phyloP scores from a whole-genome alignment of 2,888 invertebrate genomes.

The Mallateleia sp. region DNA sequence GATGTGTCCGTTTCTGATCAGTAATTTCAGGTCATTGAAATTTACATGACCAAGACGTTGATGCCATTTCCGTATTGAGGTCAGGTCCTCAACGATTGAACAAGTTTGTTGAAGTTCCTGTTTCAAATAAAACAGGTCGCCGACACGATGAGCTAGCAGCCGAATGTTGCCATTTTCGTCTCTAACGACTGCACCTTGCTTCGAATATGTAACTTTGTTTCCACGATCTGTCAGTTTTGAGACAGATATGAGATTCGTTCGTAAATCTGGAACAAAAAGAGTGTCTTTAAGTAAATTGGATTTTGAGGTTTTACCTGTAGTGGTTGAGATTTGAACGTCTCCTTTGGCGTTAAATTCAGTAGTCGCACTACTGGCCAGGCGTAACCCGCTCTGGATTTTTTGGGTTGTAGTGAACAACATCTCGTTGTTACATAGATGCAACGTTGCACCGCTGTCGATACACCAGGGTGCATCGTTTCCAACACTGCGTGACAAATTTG shows the following conservation, averaged over 20 bases:
- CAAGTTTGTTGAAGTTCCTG: neutral
- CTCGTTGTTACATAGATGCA: slow-evolving; percentile 54
- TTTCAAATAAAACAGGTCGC: slow-evolving; percentile 54
- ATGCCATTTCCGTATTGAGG: slow-evolving; percentile 13
- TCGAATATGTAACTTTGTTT: slow-evolving; percentile 53
- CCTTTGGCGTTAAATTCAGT: slow-evolving; percentile 39
- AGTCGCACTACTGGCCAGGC: slow-evolving; percentile 38
- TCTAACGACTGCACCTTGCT: slow-evolving; percentile 34
- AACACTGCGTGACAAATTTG: no score
- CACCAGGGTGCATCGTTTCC: no score
- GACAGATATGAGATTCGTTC: slow-evolving; percentile 74
- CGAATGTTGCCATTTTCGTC: slow-evolving; percentile 29
- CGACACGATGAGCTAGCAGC: slow-evolving; percentile 50
- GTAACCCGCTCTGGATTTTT: neutral
- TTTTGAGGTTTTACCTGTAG: neutral
- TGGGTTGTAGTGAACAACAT: neutral
- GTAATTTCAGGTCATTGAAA: neutral
- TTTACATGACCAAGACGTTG: slow-evolving; percentile 25
- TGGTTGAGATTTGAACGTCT: slow-evolving; percentile 26
- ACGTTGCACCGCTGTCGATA: slow-evolving; percentile 41
- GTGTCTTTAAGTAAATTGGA: slow-evolving; percentile 36
- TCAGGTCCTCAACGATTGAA: neutral
- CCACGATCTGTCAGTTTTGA: slow-evolving; percentile 64
- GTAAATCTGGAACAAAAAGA: slow-evolving; percentile 70
- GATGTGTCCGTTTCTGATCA: slow-evolving; percentile 4